Evolutionary conservation across 2,888 invertebrate genomes (phyloP).

Genomic region (Aphidius colemani): DNA sequence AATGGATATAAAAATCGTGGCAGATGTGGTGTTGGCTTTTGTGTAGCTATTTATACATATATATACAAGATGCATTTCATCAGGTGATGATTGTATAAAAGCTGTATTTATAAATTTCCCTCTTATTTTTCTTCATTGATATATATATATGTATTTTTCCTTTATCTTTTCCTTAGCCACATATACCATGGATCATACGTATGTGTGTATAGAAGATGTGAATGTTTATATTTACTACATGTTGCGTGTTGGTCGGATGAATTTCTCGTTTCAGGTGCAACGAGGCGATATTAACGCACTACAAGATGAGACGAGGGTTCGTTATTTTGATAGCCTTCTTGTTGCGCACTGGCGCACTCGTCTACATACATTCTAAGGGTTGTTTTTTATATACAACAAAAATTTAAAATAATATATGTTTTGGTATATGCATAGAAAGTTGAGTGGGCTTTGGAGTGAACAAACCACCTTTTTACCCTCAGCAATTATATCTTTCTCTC

Average conservation of each 20-base stretch:
- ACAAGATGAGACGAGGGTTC: conserved; percentile 48
- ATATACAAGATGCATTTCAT: conserved; percentile 18
- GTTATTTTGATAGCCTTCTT: conserved; percentile 54
- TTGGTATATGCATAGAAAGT: conserved; percentile 4
- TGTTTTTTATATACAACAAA: conserved; percentile 14
- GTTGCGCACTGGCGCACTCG: conserved; percentile 30
- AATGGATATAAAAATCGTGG: conserved; percentile 31
- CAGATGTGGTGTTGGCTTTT: conserved; percentile 42
- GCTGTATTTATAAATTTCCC: background rate
- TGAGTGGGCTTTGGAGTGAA: conserved; percentile 20
- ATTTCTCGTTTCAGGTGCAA: conserved; percentile 45
- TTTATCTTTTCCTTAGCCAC: conserved; percentile 4
- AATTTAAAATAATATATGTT: too few relatives aligned
- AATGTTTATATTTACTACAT: too few relatives aligned
- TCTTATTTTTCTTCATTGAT: conserved; percentile 11
- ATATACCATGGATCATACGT: background rate
- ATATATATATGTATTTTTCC: background rate
- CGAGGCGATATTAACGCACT: conserved; percentile 50
- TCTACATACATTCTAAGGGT: background rate
- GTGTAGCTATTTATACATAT: conserved; percentile 34
- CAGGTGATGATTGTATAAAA: too few relatives aligned
- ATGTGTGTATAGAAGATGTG: background rate
- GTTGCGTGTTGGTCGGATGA: background rate
- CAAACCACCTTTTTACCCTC: conserved; percentile 24
- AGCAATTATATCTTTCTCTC: conserved; percentile 1